These are phyloP conservation scores for Apodemus sylvaticus DNA, from an alignment of 2,113 vertebrate species.

Conservation along the genomic window DNA sequence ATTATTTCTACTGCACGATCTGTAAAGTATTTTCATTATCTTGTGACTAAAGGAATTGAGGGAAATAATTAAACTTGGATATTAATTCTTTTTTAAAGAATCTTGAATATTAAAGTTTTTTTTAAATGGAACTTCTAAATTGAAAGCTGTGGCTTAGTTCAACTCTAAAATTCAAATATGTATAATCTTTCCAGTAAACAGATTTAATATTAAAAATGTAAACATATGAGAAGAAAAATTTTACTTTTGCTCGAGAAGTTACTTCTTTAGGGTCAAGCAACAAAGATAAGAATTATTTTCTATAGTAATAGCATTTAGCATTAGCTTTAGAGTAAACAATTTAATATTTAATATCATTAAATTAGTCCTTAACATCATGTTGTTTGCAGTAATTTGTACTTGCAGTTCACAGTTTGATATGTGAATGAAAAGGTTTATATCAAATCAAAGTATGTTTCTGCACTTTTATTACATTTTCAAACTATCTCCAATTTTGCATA, in stretches of 20 bases:
- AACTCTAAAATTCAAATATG: constrained; percentile 52
- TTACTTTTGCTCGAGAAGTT: constrained; percentile 37
- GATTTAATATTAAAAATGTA: constrained; percentile 40
- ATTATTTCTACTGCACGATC: constrained; percentile 43
- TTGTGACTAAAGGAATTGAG: constrained; percentile 35
- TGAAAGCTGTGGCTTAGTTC: constrained; percentile 25
- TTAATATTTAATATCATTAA: not conserved
- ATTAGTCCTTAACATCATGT: not conserved
- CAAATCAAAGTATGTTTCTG: not conserved
- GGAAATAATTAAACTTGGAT: constrained; percentile 51
- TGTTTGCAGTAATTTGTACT: constrained; percentile 25
- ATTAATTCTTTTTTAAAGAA: constrained; percentile 33
- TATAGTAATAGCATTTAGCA: not conserved
- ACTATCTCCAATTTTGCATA: not conserved
- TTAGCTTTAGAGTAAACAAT: not conserved
- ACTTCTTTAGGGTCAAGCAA: constrained; percentile 27
- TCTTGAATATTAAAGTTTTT: constrained; percentile 42
- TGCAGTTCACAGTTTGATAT: not conserved
- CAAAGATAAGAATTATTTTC: not conserved
- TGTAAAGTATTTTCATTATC: constrained; percentile 10
- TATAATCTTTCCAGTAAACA: constrained; percentile 24
- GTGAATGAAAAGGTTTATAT: not conserved
- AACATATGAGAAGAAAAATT: constrained; percentile 19
- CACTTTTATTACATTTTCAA: not conserved
- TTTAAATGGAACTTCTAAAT: not conserved